Evolutionary conservation across 2,888 invertebrate species (phyloP).

Genomic region (Elgonia sp.): DNA sequence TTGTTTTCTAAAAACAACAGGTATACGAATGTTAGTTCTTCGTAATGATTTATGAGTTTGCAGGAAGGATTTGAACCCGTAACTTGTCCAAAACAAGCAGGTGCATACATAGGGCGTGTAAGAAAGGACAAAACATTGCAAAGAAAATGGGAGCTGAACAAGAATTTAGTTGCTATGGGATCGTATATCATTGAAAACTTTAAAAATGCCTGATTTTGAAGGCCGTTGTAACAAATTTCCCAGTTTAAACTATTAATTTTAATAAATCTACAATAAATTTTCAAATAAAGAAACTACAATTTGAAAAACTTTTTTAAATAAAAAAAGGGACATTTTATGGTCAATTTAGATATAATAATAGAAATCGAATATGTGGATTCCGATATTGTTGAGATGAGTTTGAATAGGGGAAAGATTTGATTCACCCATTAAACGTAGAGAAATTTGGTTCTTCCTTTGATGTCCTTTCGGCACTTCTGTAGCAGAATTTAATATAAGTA

Average conservation of each 20-base stretch:
- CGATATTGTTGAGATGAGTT: neutral
- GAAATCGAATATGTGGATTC: neutral
- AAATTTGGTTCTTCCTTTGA: constrained; percentile 2
- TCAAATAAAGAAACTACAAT: too few relatives aligned
- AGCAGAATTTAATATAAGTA: neutral
- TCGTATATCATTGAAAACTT: constrained; percentile 34
- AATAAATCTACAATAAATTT: too few relatives aligned
- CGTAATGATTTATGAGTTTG: constrained; percentile 48
- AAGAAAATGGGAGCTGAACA: constrained; percentile 39
- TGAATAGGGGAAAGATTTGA: neutral
- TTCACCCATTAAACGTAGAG: neutral
- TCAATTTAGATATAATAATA: neutral
- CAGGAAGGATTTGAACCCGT: constrained; percentile 58
- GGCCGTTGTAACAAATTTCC: neutral
- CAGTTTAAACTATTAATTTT: too few relatives aligned
- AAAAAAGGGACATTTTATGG: neutral
- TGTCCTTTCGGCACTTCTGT: constrained; percentile 15
- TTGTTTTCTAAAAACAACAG: constrained; percentile 37
- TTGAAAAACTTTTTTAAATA: too few relatives aligned
- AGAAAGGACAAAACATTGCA: constrained; percentile 51
- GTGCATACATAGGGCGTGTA: constrained; percentile 33
- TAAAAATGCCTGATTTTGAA: neutral
- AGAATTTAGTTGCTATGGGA: constrained; percentile 22
- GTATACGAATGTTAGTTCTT: constrained; percentile 27
- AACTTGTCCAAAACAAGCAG: constrained; percentile 57